phyloP scores from a whole-genome alignment of 2,888 invertebrate species.

The Pocota personata region DNA sequence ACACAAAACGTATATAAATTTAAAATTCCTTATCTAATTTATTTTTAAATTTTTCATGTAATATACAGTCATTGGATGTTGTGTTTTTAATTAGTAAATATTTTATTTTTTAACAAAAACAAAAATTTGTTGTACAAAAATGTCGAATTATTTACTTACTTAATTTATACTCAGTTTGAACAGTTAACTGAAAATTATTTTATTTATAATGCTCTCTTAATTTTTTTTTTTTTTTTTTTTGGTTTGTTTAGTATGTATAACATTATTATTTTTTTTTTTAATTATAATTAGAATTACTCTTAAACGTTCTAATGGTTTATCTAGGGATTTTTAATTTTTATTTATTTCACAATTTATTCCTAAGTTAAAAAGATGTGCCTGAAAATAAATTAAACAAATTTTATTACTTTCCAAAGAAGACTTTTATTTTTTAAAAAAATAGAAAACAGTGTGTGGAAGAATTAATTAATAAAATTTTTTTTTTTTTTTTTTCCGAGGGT shows the following conservation, averaged over 20 bases:
- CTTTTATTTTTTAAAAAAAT: too few species aligned
- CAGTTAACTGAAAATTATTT: conserved; percentile 39
- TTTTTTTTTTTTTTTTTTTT: neutral
- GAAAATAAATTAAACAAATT: conserved; percentile 18
- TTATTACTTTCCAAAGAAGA: too few species aligned
- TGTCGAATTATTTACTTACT: conserved; percentile 56
- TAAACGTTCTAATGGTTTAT: conserved; percentile 60
- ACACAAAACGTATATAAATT: conserved; percentile 53
- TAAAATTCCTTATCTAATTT: conserved; percentile 57
- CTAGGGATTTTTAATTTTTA: conserved; percentile 29
- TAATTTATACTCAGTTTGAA: conserved; percentile 46
- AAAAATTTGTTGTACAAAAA: conserved; percentile 64
- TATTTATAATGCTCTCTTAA: neutral
- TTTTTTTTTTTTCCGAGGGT: too few species aligned
- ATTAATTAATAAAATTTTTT: too few species aligned
- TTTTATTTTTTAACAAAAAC: conserved; percentile 20
- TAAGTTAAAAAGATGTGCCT: conserved; percentile 71
- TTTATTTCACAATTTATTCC: conserved; percentile 63
- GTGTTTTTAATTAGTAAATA: conserved; percentile 15
- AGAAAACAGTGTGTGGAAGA: too few species aligned
- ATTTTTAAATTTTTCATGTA: conserved; percentile 32
- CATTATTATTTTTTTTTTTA: conserved; percentile 10
- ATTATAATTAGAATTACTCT: conserved; percentile 43
- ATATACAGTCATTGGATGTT: conserved; percentile 66
- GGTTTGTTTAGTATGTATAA: conserved; percentile 21